A percentile compares a stretch with the other conserved stretches of the same genome.
Evolutionary conservation across 2,888 invertebrate genomes (phyloP).

Genomic region (Synergus gifuensis): DNA sequence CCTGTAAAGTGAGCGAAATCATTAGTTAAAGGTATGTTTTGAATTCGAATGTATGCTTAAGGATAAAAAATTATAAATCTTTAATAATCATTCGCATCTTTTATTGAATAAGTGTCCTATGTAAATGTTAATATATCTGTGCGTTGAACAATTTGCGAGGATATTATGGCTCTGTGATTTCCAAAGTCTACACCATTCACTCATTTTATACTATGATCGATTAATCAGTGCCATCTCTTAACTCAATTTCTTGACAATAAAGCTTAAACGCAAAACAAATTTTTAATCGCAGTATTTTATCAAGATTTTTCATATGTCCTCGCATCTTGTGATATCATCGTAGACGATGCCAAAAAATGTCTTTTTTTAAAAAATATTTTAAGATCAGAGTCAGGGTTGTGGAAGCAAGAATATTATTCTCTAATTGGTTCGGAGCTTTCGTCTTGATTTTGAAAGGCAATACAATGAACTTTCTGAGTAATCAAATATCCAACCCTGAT

Average conservation of each 20-base stretch:
- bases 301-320: slow-evolving; percentile 17
- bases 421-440: neutral
- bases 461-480: neutral
- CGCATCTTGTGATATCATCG: slow-evolving; percentile 14
- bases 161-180: slow-evolving; percentile 3
- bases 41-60: neutral
- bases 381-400: slow-evolving; percentile 1
- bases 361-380: slow-evolving; percentile 25
- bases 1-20: neutral
- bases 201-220: slow-evolving; percentile 30
- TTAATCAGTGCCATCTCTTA: slow-evolving; percentile 15
- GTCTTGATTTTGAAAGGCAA: slow-evolving; percentile 3
- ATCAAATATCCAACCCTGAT: slow-evolving; percentile 16
- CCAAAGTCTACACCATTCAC: neutral
- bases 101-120: neutral
- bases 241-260: slow-evolving; percentile 35
- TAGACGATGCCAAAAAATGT: slow-evolving; percentile 28
- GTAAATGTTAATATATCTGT: slow-evolving; percentile 21
- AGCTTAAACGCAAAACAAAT: slow-evolving; percentile 21
- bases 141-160: slow-evolving; percentile 31
- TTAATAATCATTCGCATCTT: slow-evolving; percentile 5
- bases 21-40: neutral
- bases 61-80: slow-evolving; percentile 6
- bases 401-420: neutral
- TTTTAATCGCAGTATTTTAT: neutral